These are phyloP conservation scores for Egretta garzetta DNA, from an alignment of 2,113 vertebrate genomes.

Conservation along the genomic window DNA sequence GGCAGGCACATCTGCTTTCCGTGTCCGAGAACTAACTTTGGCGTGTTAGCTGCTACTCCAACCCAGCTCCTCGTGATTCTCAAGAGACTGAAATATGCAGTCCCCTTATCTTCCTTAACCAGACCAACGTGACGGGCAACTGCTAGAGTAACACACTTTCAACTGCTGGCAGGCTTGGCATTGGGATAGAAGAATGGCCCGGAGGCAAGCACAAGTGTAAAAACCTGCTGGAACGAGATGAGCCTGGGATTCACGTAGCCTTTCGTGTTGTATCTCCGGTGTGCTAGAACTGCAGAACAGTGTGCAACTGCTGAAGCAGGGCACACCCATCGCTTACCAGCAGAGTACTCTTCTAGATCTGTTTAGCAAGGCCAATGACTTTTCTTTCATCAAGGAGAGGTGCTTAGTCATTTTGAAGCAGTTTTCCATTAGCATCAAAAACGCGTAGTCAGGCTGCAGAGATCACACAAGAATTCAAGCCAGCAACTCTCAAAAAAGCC, in stretches of 20 bases:
- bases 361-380: background rate
- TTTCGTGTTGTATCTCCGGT: background rate
- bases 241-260: too few species aligned
- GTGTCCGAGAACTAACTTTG: fast-evolving
- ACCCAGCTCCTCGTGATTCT: background rate
- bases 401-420: background rate
- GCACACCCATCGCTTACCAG: background rate
- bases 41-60: background rate
- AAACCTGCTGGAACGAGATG: background rate
- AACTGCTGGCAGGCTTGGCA: background rate
- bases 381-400: background rate
- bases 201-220: fast-evolving
- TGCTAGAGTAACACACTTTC: background rate
- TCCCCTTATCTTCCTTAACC: background rate
- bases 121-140: background rate
- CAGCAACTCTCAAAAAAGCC: background rate
- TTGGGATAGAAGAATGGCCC: background rate
- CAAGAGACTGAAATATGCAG: background rate
- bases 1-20: background rate
- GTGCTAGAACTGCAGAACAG: background rate
- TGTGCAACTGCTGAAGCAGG: background rate
- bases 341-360: fast-evolving
- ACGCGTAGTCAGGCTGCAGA: background rate
- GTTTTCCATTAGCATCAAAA: background rate
- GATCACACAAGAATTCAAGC: background rate